These are phyloP conservation scores for Phocides pigmalion DNA, from an alignment of 1,140 invertebrate species.

Conservation along the genomic window DNA sequence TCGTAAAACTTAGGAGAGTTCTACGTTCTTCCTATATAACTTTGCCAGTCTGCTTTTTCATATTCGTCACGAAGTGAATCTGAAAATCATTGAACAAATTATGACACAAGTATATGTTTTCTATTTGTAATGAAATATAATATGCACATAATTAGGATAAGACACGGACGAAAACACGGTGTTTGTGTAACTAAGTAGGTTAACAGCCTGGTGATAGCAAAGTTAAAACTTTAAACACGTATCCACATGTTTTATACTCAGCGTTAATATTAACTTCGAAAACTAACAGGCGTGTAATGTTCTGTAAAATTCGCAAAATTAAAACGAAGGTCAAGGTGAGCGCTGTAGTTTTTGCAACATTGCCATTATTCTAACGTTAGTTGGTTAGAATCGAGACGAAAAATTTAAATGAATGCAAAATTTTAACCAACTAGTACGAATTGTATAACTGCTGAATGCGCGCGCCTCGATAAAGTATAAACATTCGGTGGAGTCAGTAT, in stretches of 20 bases:
- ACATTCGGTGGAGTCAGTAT: constrained; percentile 14
- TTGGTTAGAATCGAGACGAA: neutral
- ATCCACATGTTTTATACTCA: neutral
- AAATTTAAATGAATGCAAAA: constrained; percentile 6
- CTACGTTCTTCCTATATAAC: no score
- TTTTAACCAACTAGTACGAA: constrained; percentile 3
- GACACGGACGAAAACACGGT: neutral
- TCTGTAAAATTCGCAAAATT: constrained; percentile 24
- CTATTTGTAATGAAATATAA: neutral
- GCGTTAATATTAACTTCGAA: constrained; percentile 2
- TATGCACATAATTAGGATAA: neutral
- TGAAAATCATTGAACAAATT: neutral
- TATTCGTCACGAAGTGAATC: no score
- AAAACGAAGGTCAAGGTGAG: constrained; percentile 23
- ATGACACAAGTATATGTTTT: neutral
- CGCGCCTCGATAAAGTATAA: constrained; percentile 2
- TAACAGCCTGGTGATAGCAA: neutral
- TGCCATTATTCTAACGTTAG: neutral
- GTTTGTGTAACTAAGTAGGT: neutral
- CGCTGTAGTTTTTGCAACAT: constrained; percentile 4
- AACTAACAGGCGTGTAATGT: constrained; percentile 12
- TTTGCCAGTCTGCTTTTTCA: no score
- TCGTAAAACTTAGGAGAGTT: no score
- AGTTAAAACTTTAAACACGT: neutral
- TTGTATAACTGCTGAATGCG: constrained; percentile 13